Base-by-base conservation (phyloP, 2,797 vertebrate genomes). In the Sandelia bainsii region DNA sequence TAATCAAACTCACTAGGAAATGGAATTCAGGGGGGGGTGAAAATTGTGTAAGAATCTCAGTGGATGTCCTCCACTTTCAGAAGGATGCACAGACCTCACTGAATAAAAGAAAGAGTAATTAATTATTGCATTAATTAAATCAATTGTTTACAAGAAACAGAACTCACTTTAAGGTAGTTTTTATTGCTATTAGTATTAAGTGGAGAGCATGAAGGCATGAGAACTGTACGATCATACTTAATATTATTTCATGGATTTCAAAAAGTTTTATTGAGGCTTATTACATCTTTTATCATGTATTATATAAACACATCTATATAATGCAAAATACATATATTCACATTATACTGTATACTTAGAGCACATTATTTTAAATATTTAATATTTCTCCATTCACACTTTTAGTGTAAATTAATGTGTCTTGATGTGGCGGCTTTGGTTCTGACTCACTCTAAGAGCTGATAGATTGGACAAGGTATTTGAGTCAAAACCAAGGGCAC, bases 401-500 rank as follows among this genome's bases (percentile, higher is more conserved):
- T 53, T 48, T 4, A 25, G 44, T 65, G 37, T n/a, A 34, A 44
- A 44, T 71, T 34, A 71, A 56, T 44, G 57, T 22, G 40, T 58
- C 40, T 75, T 69, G 42, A 69, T 80, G 68, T 74, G 59, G 56
- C 20, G 71, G 45, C 69, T 73, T 75, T 75, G 82, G 79, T 79
- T 72, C 37, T 11, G 20, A 48, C 75, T 84, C 75, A 62, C 65
- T 73, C 29, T n/a, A 40, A 62, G 62, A 84, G 79, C 71, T 67
- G 81, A 82, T 89, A 78, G 69, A 76, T 89, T 77, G 88, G 83
- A 91, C 86, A 85, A 91, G 81, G 87, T 89, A 87, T 84, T 73
- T 87, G 75, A 79, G 54, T 59, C 57, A 53, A 72, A 87, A 75
- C 65, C 64, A 60, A 86, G 79, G 79, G 84, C 88, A 91, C 84